Base-by-base conservation (phyloP, 2,888 invertebrate genomes). In the Plagodis dolabraria region DNA sequence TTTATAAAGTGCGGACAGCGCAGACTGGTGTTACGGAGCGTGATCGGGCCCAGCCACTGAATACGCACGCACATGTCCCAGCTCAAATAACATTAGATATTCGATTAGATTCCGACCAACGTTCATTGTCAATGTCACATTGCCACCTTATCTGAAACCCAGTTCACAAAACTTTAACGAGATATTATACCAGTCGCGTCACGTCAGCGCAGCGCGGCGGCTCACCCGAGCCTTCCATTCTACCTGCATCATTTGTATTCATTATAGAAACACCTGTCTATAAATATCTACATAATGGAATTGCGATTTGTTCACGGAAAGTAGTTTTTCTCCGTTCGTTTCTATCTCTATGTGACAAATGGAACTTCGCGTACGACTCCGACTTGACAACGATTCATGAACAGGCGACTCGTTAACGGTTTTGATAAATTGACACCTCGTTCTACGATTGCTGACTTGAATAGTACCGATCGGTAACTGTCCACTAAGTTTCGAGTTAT, bases 1-100 rank as follows among this genome's bases (percentile, higher is more conserved):
- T 1, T 22, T 2, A 22, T 82, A 79, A 84, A 81, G 81, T 79
- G 83, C 80, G 67, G 71, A 66, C 65, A 59, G 65, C 67, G 60
- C 22, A 22, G 22, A 22, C 22, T 4, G 22, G 1, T 4, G 1
- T 22, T 66, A 56, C 63, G 53, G 58, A 55, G 61, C 64, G 22
- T 22, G 22, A 22, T 22, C 2, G 22, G 22, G 22, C 22, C 22
- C 22, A 22, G 22, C 22, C 22, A 22, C 22, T 22, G 22, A 22
- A 22, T 22, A 22, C 22, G 22, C 22, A 22, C 22, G 22, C 22
- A 2, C 22, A 1, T 22, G 22, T 22, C 22, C 22, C 4, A 22
- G 4, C 22, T 22, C 22, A 22, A 2, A 22, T 22, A 5, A 65
- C 53, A 46, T 64, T 64, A 56, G 46, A 62, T 61, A 67, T 62